phyloP scores from a whole-genome alignment of 2,888 invertebrate species.

The Nowickia ferox region DNA sequence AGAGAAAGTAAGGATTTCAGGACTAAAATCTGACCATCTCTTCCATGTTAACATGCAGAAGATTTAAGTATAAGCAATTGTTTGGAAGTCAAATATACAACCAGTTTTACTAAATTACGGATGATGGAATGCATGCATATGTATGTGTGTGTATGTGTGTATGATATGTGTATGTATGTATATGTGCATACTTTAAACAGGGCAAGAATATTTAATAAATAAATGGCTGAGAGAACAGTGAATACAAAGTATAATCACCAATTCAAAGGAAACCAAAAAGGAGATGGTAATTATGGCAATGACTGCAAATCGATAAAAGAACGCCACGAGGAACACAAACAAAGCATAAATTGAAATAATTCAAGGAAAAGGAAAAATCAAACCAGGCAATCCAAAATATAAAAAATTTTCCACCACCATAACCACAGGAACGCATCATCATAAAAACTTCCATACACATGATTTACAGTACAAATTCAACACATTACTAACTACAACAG shows the following conservation, averaged over 20 bases:
- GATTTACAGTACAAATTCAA: constrained; percentile 55
- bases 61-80: not conserved
- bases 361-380: constrained; percentile 34
- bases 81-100: not conserved
- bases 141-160: not conserved
- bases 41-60: not conserved
- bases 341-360: constrained; percentile 2
- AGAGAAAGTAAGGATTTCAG: not conserved
- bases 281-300: not conserved
- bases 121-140: not conserved
- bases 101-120: not conserved
- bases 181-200: not conserved
- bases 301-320: constrained; percentile 41
- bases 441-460: constrained; percentile 17
- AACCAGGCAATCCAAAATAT: constrained; percentile 6
- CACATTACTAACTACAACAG: constrained; percentile 1
- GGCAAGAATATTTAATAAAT: not conserved
- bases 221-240: not conserved
- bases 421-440: constrained; percentile 1
- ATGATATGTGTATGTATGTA: not conserved
- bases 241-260: not conserved
- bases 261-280: not conserved
- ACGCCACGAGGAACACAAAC: constrained; percentile 15
- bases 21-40: not conserved
- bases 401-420: constrained; percentile 50